Evolutionary conservation across 1,140 invertebrate genomes (phyloP), one percentile per base, ranked within the genome.

Genomic region (Drosophila chauvacae): DNA sequence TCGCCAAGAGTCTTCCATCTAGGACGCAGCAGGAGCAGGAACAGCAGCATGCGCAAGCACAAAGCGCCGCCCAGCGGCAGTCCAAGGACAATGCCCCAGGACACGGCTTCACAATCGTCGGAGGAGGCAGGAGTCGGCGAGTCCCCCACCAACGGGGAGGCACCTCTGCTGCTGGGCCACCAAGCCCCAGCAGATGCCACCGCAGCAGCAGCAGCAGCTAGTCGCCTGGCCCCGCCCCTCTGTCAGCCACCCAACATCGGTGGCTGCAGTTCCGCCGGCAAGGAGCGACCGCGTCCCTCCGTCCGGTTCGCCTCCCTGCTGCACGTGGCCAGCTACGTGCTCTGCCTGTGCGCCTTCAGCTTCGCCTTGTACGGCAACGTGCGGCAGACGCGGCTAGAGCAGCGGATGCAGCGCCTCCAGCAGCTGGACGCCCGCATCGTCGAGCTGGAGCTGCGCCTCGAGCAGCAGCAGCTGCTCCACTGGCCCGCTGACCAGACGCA

Each of bases 271-370:
- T 55, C 41, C 28, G n/a, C 20, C 44, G 47, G 42, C 64, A 85
- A 82, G 77, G 69, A 82, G 55, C 86, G 70, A 30, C 68, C 77
- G 62, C 77, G 66, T 9, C 77, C 74, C 50, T 66, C 55, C 70
- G 73, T 91, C 23, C 80, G 82, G 45, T 55, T 90, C 28, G 80
- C 84, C 47, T 84, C 90, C 63, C 64, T 92, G 63, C 60, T 92
- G 70, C 87, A 92, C 60, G 63, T 92, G 39, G 76, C 85, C 68
- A 77, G 91, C 77, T 92, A 92, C 61, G 77, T 90, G 81, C 72
- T 92, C 57, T 92, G 91, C 71, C 77, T 92, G 61, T 79, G 86
- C 75, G 87, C 91, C 35, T 84, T 92, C 62, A 91, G 86, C 39
- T 91, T 92, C 37, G 82, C 92, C 4, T 44, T 92, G 26, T 92